Evolutionary conservation across 2,113 vertebrate genomes (phyloP), one percentile per base, ranked within the genome.

Genomic region (Lagopus leucura): DNA sequence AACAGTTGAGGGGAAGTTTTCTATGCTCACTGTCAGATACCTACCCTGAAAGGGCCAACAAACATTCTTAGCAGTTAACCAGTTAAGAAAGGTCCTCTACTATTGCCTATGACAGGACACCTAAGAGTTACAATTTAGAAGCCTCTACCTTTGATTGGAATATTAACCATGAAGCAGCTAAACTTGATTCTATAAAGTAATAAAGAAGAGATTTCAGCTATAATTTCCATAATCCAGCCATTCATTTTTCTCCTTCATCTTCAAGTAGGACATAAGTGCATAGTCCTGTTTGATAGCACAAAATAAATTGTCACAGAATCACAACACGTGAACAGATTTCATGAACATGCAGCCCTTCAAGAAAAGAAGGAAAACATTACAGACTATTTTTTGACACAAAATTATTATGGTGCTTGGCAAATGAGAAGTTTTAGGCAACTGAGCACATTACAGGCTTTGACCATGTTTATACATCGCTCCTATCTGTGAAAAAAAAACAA

Each of bases 381-480:
- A 86, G 61, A 34, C 67, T 67, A 73, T 6, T 2, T 88, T 88
- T 93, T 83, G 93, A 95, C 85, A 94, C 55, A 90, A 95, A 96
- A 93, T 76, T 1, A 88, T 78, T 81, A 93, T 20, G 38, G 92
- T 96, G 89, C 96, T 89, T 91, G 88, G 94, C 93, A 95, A 87
- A 63, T 82, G 67, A 90, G 79, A 92, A 88, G 64, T 72, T 92
- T 94, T 32, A 94, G 90, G 66, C 61, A 88, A 60, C 47, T 92
- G 75, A 34, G 92, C 65, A 90, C 86, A 20, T 57, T 69, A 73
- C 67, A 89, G 64, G 57, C 73, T 96, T 96, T 94, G 95, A 93
- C 74, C 90, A 79, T 36, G 50, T 63, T 55, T 75, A 55, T 67
- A 84, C 60, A 97, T 94, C 95, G 96, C 91, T 96, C 95, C 92